A percentile compares a stretch with the other conserved stretches of the same genome.
Evolutionary conservation across 2,888 invertebrate genomes (phyloP).

Genomic region (Eupithecia tripunctaria): DNA sequence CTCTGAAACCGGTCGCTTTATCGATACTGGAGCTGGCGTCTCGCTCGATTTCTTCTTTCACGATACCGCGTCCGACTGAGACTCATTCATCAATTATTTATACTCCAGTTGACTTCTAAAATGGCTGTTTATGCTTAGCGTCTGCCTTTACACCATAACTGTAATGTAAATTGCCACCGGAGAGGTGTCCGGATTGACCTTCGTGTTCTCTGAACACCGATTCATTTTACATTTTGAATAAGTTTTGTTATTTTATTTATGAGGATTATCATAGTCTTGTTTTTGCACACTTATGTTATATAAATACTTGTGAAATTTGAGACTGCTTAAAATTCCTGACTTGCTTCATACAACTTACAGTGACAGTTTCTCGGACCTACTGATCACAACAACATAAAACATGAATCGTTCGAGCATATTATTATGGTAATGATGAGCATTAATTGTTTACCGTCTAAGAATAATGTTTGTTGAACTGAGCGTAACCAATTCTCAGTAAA

Average conservation of each 20-base stretch:
- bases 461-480: slow-evolving; percentile 50
- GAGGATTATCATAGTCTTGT: slow-evolving; percentile 36
- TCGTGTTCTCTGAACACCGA: slow-evolving; percentile 39
- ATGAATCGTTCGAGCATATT: slow-evolving; percentile 15
- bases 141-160: slow-evolving; percentile 57
- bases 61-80: slow-evolving; percentile 58
- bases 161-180: slow-evolving; percentile 51
- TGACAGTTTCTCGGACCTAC: not conserved
- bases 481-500: slow-evolving; percentile 47
- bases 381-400: slow-evolving; percentile 19
- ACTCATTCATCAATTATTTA: slow-evolving; percentile 70
- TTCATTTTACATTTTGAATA: slow-evolving; percentile 37
- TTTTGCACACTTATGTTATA: slow-evolving; percentile 28
- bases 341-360: slow-evolving; percentile 5
- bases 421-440: slow-evolving; percentile 5
- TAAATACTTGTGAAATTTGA: slow-evolving; percentile 22
- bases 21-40: slow-evolving; percentile 62
- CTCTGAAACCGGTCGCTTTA: slow-evolving; percentile 61
- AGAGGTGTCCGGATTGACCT: slow-evolving; percentile 46
- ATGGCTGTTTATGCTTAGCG: slow-evolving; percentile 51
- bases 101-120: slow-evolving; percentile 64
- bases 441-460: slow-evolving; percentile 46
- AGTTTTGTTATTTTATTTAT: slow-evolving; percentile 38
- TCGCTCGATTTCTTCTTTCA: slow-evolving; percentile 73
- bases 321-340: slow-evolving; percentile 17